Evolutionary conservation across 1,140 invertebrate species (phyloP).

Genomic region (Nilaparvata lugens): DNA sequence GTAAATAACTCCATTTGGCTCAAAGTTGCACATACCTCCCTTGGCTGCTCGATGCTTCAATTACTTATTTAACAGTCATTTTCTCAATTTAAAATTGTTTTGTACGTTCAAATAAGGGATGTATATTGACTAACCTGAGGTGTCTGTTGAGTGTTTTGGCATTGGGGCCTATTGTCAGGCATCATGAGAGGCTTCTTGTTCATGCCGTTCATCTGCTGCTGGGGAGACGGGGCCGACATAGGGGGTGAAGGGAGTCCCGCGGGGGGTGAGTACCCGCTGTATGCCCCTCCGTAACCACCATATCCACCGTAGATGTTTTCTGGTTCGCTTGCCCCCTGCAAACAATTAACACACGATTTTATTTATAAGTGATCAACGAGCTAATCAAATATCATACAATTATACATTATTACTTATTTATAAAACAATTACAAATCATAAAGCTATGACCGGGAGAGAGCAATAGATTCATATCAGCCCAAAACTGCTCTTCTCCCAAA

Average conservation of each 20-base stretch:
- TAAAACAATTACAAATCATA: constrained; percentile 1
- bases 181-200: constrained; percentile 23
- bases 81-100: too few species aligned
- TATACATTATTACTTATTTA: too few species aligned
- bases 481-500: too few species aligned
- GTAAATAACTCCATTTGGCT: too few species aligned
- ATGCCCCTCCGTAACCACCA: constrained; percentile 35
- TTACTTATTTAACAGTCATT: too few species aligned
- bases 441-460: too few species aligned
- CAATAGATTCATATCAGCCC: too few species aligned
- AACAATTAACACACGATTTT: neutral
- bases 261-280: constrained; percentile 51
- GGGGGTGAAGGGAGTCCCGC: constrained; percentile 42
- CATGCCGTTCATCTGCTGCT: constrained; percentile 22
- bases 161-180: constrained; percentile 20
- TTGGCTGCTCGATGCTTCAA: too few species aligned
- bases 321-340: constrained; percentile 38
- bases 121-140: constrained; percentile 24
- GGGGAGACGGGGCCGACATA: constrained; percentile 25
- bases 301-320: constrained; percentile 44
- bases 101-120: constrained; percentile 32
- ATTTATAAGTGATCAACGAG: too few species aligned
- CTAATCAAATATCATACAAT: too few species aligned
- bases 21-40: too few species aligned
- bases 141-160: constrained; percentile 11